Evolutionary conservation across 2,888 invertebrate species (phyloP), one percentile per base, ranked within the genome.

Genomic region (Caenorhabditis macrosperma): DNA sequence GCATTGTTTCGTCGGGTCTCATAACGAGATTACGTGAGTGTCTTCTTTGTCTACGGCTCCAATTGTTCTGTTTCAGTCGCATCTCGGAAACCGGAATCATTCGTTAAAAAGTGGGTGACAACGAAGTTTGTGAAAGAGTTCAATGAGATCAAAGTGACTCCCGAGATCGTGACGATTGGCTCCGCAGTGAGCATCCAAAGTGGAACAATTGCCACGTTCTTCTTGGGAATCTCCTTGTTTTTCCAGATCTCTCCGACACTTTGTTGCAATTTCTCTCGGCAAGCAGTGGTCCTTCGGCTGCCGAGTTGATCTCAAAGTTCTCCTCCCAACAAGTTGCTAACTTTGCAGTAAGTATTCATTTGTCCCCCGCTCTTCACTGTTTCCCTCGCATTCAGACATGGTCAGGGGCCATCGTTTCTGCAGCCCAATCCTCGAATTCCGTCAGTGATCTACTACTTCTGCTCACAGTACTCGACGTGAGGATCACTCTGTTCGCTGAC

Each of bases 141-240:
- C 46, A 76, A 80, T 55, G 91, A 91, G 75, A 93, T 95, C 68
- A 90, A 91, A 12, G 91, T 93, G 30, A 74, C 61, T 10, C 91
- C 93, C 0, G 88, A 92, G 44, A 94, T 94, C 0, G 91, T 96
- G 3, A 92, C 92, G 85, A 92, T 96, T 82, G 96, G 96, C 0
- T 94, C 95, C 1, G 93, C 76, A 35, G 17, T 60, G 0, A 38
- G 9, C n/a, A 74, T 75, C 28, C 66, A 80, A 22, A 35, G 69
- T 68, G 1, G 41, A 52, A 3, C 3, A 1, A 4, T 2, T 17
- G 1, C 20, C 44, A 5, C 20, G 4, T 44, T 44, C 44, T 17
- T 15, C 7, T 30, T 10, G 41, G 6, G 1, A 17, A 64, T 28
- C n/a, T 60, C 9, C 12, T 15, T 28, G n/a, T 5, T 2, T 17